phyloP scores from a whole-genome alignment of 2,797 vertebrate species.

The Hydrophis major region DNA sequence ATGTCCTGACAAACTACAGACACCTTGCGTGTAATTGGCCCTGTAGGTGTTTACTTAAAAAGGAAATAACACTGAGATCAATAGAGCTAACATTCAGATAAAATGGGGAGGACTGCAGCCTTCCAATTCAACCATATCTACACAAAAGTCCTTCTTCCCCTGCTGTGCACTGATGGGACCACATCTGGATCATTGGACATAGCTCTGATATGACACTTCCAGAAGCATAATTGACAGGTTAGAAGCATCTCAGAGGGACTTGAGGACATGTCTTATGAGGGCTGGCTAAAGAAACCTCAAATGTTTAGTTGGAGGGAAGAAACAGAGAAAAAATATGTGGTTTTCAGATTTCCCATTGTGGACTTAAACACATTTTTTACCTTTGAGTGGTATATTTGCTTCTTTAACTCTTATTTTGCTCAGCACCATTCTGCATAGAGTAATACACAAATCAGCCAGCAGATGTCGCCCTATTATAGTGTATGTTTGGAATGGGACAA shows the following conservation, averaged over 20 bases:
- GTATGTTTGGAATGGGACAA: no score
- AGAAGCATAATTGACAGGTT: background rate
- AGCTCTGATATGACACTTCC: background rate
- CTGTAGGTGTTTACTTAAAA: background rate
- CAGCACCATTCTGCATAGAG: background rate
- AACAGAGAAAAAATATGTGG: no score
- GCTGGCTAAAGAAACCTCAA: no score
- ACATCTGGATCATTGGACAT: background rate
- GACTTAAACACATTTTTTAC: background rate
- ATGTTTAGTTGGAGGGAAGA: no score
- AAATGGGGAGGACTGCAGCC: background rate
- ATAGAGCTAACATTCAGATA: background rate
- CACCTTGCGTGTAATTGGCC: background rate
- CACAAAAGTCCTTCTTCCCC: background rate
- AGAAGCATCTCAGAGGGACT: no score
- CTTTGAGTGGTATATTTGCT: background rate
- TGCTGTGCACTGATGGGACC: background rate
- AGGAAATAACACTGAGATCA: background rate
- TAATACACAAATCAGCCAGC: background rate
- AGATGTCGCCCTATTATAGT: background rate
- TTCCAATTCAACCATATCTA: background rate
- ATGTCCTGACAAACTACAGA: background rate
- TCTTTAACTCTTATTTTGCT: background rate
- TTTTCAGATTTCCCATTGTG: no score
- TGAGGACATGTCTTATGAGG: no score